Evolutionary conservation across 2,888 invertebrate genomes (phyloP).

Genomic region (Mechanitis messenoides): DNA sequence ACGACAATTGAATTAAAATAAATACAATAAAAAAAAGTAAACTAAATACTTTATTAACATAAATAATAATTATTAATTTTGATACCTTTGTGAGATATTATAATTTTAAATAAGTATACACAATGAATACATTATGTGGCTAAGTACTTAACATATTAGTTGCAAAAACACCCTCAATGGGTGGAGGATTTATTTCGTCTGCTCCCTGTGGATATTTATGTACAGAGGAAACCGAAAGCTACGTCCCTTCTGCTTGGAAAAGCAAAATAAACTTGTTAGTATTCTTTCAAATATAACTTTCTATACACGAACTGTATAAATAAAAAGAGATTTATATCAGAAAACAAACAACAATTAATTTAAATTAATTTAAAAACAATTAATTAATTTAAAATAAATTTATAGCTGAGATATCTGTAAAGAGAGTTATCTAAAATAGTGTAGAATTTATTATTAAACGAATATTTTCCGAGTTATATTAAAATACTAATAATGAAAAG

Average conservation of each 20-base stretch:
- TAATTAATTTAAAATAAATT: too few relatives aligned
- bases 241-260: slow-evolving; percentile 23
- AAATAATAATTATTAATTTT: too few relatives aligned
- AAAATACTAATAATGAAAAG: neutral
- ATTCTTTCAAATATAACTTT: slow-evolving; percentile 5
- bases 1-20: too few relatives aligned
- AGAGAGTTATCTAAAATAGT: neutral
- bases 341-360: too few relatives aligned
- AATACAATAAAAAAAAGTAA: too few relatives aligned
- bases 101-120: too few relatives aligned
- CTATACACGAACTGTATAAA: too few relatives aligned
- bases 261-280: slow-evolving; percentile 16
- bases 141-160: slow-evolving; percentile 14
- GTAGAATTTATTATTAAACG: neutral
- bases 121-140: slow-evolving; percentile 1
- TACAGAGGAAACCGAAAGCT: slow-evolving; percentile 26
- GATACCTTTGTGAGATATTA: too few relatives aligned
- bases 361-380: too few relatives aligned
- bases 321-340: too few relatives aligned
- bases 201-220: slow-evolving; percentile 29
- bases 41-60: too few relatives aligned
- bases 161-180: slow-evolving; percentile 19
- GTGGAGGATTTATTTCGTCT: slow-evolving; percentile 26
- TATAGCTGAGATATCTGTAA: neutral
- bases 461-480: slow-evolving; percentile 3